A percentile compares a stretch with the other conserved stretches of the same genome.
phyloP scores from a whole-genome alignment of 2,888 invertebrate genomes.

The Panopea generosa region DNA sequence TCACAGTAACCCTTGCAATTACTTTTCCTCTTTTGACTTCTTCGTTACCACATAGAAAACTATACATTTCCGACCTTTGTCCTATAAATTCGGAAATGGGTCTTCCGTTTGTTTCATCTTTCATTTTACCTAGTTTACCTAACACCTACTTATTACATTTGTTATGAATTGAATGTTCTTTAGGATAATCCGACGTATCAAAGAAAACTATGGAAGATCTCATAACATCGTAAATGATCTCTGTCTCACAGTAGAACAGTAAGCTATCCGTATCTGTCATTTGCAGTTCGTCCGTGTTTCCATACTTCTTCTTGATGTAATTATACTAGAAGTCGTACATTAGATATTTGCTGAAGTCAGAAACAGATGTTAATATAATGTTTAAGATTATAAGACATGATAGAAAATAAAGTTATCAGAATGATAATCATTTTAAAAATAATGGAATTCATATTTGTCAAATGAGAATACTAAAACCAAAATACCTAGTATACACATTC shows the following conservation, averaged over 20 bases:
- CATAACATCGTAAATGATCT: constrained; percentile 44
- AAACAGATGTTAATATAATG: constrained; percentile 57
- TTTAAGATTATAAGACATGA: background rate
- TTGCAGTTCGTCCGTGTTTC: background rate
- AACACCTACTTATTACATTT: constrained; percentile 69
- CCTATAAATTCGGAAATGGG: constrained; percentile 74
- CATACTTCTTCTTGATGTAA: constrained; percentile 39
- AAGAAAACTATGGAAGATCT: constrained; percentile 6
- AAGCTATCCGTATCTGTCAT: constrained; percentile 57
- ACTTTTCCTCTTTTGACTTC: constrained; percentile 43
- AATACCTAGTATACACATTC: background rate
- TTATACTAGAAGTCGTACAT: constrained; percentile 84
- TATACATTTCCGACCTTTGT: constrained; percentile 53
- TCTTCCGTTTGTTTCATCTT: constrained; percentile 76
- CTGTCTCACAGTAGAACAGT: constrained; percentile 15
- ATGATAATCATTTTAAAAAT: background rate
- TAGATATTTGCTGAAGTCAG: constrained; percentile 83
- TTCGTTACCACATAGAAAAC: constrained; percentile 6
- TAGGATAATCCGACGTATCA: constrained; percentile 74
- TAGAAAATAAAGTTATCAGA: background rate
- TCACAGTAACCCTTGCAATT: constrained; percentile 34
- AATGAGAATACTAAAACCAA: background rate
- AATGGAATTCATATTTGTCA: background rate
- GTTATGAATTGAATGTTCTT: constrained; percentile 64
- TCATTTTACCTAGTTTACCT: constrained; percentile 77